A percentile compares a stretch with the other conserved stretches of the same genome.
Conservation (phyloP, 1,140 invertebrate genomes). For the Trichoplusia ni region DNA sequence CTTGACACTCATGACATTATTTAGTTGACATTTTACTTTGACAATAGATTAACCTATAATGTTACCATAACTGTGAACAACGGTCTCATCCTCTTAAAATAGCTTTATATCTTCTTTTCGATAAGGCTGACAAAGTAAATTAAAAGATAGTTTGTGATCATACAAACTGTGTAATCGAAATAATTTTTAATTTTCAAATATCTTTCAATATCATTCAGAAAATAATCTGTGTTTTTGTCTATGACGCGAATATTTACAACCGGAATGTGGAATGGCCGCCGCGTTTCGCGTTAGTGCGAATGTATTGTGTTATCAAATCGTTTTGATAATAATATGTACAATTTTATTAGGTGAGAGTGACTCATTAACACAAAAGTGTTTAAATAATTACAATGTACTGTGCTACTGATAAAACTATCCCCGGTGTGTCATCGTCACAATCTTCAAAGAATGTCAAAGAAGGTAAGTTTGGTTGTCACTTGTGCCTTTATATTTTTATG, state of each 20-base stretch:
- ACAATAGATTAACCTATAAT: background rate
- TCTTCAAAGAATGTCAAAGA: slow-evolving; percentile 81
- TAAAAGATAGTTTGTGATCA: no score
- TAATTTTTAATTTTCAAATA: no score
- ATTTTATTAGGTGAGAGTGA: slow-evolving; percentile 62
- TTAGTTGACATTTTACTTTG: slow-evolving; percentile 6
- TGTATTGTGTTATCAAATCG: slow-evolving; percentile 67
- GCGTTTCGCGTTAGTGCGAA: slow-evolving; percentile 71
- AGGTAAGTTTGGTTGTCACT: slow-evolving; percentile 79
- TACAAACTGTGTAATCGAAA: no score
- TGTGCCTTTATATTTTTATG: slow-evolving; percentile 10
- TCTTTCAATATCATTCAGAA: background rate
- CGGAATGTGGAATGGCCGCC: slow-evolving; percentile 80
- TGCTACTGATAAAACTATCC: slow-evolving; percentile 80
- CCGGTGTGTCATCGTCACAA: slow-evolving; percentile 79
- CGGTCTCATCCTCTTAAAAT: no score
- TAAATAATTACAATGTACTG: slow-evolving; percentile 74
- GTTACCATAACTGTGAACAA: background rate
- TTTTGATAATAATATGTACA: slow-evolving; percentile 66
- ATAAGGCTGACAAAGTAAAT: no score
- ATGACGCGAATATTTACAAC: slow-evolving; percentile 78
- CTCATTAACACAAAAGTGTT: slow-evolving; percentile 52
- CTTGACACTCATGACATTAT: slow-evolving; percentile 15
- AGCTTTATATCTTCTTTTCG: no score
- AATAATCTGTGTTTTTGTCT: slow-evolving; percentile 48